Evolutionary conservation across 2,113 vertebrate genomes (phyloP).

Genomic region (Propithecus coquereli): DNA sequence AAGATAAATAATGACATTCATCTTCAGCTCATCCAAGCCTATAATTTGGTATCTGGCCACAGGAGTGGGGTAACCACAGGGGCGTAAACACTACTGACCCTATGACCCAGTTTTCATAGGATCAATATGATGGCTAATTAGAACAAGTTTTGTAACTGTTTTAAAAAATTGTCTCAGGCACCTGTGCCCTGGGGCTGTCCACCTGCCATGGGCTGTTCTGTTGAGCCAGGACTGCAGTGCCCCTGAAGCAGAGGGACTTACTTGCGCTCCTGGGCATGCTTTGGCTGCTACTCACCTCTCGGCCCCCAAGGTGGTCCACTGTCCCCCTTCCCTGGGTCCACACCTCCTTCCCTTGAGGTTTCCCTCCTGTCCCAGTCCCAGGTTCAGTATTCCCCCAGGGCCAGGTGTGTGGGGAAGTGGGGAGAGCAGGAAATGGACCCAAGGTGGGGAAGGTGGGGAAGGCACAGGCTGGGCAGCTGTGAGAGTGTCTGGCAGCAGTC

Average conservation of each 20-base stretch:
- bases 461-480: neutral
- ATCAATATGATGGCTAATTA: neutral
- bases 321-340: neutral
- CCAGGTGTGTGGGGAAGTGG: neutral
- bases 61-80: neutral
- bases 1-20: neutral
- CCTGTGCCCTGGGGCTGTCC: neutral
- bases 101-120: neutral
- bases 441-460: neutral
- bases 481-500: neutral
- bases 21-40: neutral
- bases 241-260: neutral
- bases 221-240: neutral
- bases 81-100: neutral
- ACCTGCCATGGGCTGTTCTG: neutral
- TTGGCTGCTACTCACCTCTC: neutral
- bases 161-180: neutral
- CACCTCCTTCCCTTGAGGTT: neutral
- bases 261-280: too few species aligned
- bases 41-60: neutral
- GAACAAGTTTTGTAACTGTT: neutral
- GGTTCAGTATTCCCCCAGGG: neutral
- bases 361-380: neutral
- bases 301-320: rapidly evolving
- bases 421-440: neutral